These are phyloP conservation scores for Gastrophryne carolinensis DNA, from an alignment of 2,797 vertebrate species.

Conservation along the genomic window DNA sequence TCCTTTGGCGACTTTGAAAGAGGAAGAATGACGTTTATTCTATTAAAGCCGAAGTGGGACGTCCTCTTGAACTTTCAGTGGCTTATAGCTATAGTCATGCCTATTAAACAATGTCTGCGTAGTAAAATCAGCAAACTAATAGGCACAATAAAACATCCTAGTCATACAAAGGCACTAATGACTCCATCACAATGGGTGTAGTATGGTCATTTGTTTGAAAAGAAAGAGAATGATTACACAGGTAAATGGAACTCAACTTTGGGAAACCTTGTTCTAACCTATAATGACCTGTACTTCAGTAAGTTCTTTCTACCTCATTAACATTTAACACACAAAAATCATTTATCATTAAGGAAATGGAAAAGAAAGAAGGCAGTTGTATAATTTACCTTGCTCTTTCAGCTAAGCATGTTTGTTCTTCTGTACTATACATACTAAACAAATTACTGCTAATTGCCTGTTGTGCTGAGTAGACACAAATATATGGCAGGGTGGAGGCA, in stretches of 20 bases:
- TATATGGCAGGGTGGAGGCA: too few species aligned
- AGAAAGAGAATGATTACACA: neutral
- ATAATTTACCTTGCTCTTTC: neutral
- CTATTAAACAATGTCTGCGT: constrained; percentile 54
- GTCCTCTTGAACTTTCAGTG: constrained; percentile 49
- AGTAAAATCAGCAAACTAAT: constrained; percentile 50
- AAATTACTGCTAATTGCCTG: too few species aligned
- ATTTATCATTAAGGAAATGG: neutral
- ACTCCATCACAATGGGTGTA: neutral
- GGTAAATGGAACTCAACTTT: neutral
- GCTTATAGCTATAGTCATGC: constrained; percentile 55
- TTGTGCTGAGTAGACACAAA: too few species aligned
- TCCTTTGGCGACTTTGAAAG: constrained; percentile 44
- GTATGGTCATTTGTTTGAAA: constrained; percentile 7
- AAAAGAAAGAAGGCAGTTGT: neutral
- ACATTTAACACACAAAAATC: neutral
- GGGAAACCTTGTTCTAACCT: neutral
- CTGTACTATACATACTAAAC: neutral
- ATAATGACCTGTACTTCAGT: constrained; percentile 11
- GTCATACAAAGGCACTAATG: neutral
- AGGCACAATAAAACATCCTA: constrained; percentile 18
- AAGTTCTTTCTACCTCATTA: constrained; percentile 4
- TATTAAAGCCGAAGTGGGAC: constrained; percentile 55
- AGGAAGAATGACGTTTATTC: constrained; percentile 53
- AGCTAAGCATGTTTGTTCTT: neutral